Base-by-base conservation (phyloP, 2,797 vertebrate species). In the Lacerta bilineata region DNA sequence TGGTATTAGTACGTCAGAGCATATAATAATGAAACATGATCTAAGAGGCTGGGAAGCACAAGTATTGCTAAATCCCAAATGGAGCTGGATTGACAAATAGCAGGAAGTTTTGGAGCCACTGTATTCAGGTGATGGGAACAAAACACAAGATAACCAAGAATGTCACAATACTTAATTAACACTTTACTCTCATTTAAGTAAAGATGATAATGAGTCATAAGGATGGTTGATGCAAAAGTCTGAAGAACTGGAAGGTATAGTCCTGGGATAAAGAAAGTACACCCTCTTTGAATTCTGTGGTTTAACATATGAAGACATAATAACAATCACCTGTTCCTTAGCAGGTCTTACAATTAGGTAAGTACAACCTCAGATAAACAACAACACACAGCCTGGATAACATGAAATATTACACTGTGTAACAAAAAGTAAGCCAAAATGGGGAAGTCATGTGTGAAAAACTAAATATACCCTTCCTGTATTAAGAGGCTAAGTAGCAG, bases 111-210 rank as follows among this genome's bases (percentile, higher is more conserved):
- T 43, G 64, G 39, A 39, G 29, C 76, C 29, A 55, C 55, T 46
- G 18, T 79, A 33, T 71, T 10, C 61, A 76, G 55, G 39, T n/a
- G 71, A 59, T 55, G 55, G 20, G 59, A 81, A 76, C 69, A 69
- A 68, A 64, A 76, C 79, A 23, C 79, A 68, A 46, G 77, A 85
- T 80, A 85, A 89, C 77, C 23, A 43, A 9, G 59, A 74, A 74
- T 89, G 77, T 89, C 83, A 80, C 55, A 84, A 89, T 85, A 66
- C n/a, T 89, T 89, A 89, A 89, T 80, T 72, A 79, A 72, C 55
- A n/a, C 78, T 85, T 79, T 55, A 41, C 59, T 46, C 61, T 68
- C n/a, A 74, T 80, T 71, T 75, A 27, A 85, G 79, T 68, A 66
- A 75, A 10, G 77, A 71, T 81, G 78, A 39, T 69, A 78, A 43